Base-by-base conservation (phyloP, 2,888 invertebrate genomes). In the Mythimna vitellina region DNA sequence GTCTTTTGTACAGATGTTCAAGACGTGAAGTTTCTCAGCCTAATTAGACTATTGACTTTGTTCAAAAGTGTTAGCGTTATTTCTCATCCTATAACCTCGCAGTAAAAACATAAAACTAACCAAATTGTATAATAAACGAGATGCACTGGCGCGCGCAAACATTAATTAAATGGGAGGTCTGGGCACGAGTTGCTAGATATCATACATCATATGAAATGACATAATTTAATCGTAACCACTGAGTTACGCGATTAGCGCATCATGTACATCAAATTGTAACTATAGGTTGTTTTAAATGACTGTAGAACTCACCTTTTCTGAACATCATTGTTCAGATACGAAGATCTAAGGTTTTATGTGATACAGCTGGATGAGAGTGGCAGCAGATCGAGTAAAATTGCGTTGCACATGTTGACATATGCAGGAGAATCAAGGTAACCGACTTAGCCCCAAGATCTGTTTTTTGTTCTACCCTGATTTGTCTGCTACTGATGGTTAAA, bases 211-310 rank as follows among this genome's bases (percentile, higher is more conserved):
- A 63, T 25, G 9, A 32, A 76, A 25, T 76, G 76, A 84, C 60
- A 76, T 84, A 76, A 84, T 77, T 81, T 32, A 71, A 81, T 84
- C 51, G 57, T n/a, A 20, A 22, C 32, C 61, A 76, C 73, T 73
- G 58, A 69, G 58, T 76, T 73, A 81, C 22, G 35, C 29, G 54
- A 66, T 79, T 57, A 57, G 32, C 14, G 14, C 12, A 54, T 32
- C 22, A 20, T 46, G 7, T 46, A 46, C 17, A 46, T 46, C 17
- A 46, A 17, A 5, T 46, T 20, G 53, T 22, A 53, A n/a, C 22
- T 32, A 8, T 1, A 25, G 7, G 25, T n/a, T 61, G 7, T 65
- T 53, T 65, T 29, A 25, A 65, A 65, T 65, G 22, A 6, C 53
- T 14, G 29, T 42, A 53, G 20, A 51, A 9, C 20, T 51, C 49